Percentiles rank a stretch among this genome's conserved stretches.
phyloP scores from a whole-genome alignment of 2,113 vertebrate genomes.

The Leucosticte australis region DNA sequence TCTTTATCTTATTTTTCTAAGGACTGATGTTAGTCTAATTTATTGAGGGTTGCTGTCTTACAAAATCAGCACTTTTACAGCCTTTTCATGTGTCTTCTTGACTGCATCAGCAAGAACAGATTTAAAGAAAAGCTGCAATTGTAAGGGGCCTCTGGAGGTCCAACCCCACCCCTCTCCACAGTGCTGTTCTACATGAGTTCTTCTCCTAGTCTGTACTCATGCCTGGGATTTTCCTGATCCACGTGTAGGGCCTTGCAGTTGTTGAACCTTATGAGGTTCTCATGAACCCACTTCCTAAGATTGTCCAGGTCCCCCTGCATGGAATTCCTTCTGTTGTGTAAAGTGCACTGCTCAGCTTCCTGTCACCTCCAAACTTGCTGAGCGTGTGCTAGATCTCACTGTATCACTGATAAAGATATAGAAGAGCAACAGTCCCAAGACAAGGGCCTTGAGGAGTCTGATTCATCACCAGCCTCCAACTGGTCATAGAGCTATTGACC shows the following conservation, averaged over 20 bases:
- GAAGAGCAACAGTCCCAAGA: neutral
- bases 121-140: neutral
- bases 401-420: neutral
- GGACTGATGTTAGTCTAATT: neutral
- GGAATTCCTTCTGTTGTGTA: neutral
- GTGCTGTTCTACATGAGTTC: neutral
- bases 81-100: neutral
- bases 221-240: neutral
- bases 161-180: neutral
- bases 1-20: neutral
- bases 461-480: too few relatives aligned
- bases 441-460: neutral
- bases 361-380: neutral
- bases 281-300: neutral
- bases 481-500: neutral
- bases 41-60: neutral
- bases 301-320: neutral
- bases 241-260: neutral
- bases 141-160: neutral
- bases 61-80: neutral
- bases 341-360: neutral
- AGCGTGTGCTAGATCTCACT: neutral
- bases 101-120: neutral
- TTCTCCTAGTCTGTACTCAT: neutral
- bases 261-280: neutral